phyloP scores from a whole-genome alignment of 2,113 vertebrate species.

The Colaptes auratus region DNA sequence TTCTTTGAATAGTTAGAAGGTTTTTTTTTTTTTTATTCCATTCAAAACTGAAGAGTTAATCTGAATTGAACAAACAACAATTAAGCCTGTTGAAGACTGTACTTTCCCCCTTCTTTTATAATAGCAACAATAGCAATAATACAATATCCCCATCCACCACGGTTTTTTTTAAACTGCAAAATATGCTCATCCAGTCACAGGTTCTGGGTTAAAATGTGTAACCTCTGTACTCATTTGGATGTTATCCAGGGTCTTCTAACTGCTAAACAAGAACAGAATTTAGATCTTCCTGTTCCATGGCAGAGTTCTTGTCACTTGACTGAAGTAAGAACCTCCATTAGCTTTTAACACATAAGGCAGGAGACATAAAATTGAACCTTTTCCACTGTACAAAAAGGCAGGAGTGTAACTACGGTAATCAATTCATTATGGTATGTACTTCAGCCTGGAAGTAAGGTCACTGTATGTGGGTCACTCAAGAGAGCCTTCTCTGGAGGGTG shows the following conservation, averaged over 20 bases:
- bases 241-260: neutral
- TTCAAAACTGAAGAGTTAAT: neutral
- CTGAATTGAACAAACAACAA: neutral
- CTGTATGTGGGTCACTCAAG: neutral
- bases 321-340: slow-evolving; percentile 41
- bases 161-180: neutral
- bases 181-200: neutral
- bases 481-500: neutral
- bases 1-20: neutral
- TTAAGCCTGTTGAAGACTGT: neutral
- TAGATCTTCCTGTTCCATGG: neutral
- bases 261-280: slow-evolving; percentile 14
- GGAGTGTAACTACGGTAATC: neutral
- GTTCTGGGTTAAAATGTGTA: neutral
- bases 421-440: neutral
- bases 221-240: neutral
- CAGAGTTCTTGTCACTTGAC: slow-evolving; percentile 3
- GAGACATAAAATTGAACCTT: slow-evolving; percentile 29
- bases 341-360: slow-evolving; percentile 34
- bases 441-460: neutral
- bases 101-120: neutral
- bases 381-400: neutral
- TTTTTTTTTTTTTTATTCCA: neutral
- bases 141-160: neutral
- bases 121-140: too few species aligned